Conservation (phyloP, 30 jellyfish, hydroid and myxozoan genomes). For the Haliclystus octoradiatus region DNA sequence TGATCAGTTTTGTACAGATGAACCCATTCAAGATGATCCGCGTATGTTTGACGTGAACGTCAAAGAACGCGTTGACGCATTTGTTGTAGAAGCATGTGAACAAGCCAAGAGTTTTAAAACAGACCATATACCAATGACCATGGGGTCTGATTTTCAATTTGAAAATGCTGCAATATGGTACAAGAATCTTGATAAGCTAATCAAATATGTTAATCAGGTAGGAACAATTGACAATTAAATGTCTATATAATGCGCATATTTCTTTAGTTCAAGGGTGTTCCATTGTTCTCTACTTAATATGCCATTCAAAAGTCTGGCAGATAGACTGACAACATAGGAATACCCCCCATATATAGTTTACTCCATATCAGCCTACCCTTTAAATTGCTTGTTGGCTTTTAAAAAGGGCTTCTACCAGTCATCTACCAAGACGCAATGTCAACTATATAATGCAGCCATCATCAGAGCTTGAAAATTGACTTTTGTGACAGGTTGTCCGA, state of each 20-base stretch:
- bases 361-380: too few species aligned
- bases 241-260: background rate
- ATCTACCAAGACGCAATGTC: too few species aligned
- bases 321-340: too few species aligned
- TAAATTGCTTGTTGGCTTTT: too few species aligned
- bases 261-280: too few species aligned
- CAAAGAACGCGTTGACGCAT: conserved; percentile 75
- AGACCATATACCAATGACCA: conserved; percentile 55
- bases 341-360: too few species aligned
- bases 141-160: conserved; percentile 96
- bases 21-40: conserved; percentile 87
- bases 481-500: too few species aligned
- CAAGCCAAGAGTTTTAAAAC: conserved; percentile 87
- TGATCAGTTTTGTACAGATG: conserved; percentile 84
- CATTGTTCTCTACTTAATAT: too few species aligned
- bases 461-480: too few species aligned
- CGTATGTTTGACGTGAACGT: conserved; percentile 83
- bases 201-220: conserved; percentile 88
- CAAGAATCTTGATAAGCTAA: conserved; percentile 78
- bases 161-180: conserved; percentile 90
- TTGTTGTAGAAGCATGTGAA: conserved; percentile 79
- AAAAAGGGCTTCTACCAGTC: too few species aligned
- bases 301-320: too few species aligned
- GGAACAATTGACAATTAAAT: background rate
- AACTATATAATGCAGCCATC: too few species aligned